phyloP scores from a whole-genome alignment of 2,113 vertebrate species.

The Mus pahari region DNA sequence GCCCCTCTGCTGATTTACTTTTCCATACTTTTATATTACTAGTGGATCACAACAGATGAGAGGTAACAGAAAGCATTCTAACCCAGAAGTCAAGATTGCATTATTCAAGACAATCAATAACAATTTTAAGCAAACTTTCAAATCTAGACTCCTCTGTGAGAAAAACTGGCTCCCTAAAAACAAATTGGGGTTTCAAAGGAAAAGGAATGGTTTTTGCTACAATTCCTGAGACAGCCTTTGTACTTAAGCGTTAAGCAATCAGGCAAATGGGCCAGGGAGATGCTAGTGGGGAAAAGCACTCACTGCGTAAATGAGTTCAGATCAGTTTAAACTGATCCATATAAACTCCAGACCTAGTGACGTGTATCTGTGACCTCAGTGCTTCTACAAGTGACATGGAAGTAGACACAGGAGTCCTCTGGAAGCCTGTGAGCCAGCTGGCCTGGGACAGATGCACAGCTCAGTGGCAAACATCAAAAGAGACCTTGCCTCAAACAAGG shows the following conservation, averaged over 20 bases:
- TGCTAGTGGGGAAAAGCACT: neutral
- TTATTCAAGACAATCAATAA: slow-evolving; percentile 28
- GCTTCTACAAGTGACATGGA: neutral
- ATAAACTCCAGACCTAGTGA: neutral
- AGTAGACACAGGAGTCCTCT: neutral
- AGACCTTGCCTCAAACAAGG: neutral
- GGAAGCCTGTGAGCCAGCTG: neutral
- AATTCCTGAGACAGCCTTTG: neutral
- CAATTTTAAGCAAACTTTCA: neutral
- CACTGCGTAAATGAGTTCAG: neutral
- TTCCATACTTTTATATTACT: neutral
- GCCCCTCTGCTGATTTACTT: neutral
- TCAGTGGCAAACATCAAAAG: neutral
- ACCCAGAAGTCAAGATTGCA: neutral
- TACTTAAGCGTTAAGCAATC: neutral
- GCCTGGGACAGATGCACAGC: neutral
- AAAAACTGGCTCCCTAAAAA: slow-evolving; percentile 35
- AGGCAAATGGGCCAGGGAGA: neutral
- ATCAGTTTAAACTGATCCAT: neutral
- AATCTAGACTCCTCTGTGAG: slow-evolving; percentile 43
- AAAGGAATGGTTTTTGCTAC: slow-evolving; percentile 27
- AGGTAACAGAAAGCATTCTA: neutral
- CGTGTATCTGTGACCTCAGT: neutral
- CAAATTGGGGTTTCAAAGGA: slow-evolving; percentile 46
- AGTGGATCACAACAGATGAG: neutral